phyloP scores from a whole-genome alignment of 2,888 invertebrate species.

The Morpho deidamia region DNA sequence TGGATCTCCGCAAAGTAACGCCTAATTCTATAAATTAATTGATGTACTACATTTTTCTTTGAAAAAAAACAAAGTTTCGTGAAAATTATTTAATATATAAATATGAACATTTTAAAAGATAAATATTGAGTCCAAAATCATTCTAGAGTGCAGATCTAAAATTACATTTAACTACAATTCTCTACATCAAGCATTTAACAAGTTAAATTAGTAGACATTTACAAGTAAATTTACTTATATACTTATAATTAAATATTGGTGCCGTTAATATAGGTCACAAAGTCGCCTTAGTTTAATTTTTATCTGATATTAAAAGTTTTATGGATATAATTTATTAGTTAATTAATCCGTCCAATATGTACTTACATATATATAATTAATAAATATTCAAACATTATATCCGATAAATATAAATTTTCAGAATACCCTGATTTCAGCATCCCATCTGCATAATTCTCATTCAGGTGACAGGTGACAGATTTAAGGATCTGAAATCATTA shows the following conservation, averaged over 20 bases:
- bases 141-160: slow-evolving; percentile 4
- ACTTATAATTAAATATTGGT: slow-evolving; percentile 26
- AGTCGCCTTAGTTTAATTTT: slow-evolving; percentile 18
- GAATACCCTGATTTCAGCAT: neutral
- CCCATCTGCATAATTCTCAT: neutral
- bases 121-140: neutral
- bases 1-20: no score
- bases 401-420: neutral
- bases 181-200: slow-evolving; percentile 11
- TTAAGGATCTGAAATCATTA: no score
- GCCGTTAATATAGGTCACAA: slow-evolving; percentile 27
- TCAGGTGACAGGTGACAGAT: neutral
- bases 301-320: slow-evolving; percentile 14
- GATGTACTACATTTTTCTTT: no score
- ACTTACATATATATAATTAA: slow-evolving; percentile 8
- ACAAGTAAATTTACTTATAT: slow-evolving; percentile 4
- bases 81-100: neutral
- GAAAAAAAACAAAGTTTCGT: no score
- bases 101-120: neutral
- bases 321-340: slow-evolving; percentile 3
- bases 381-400: slow-evolving; percentile 18
- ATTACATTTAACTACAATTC: neutral
- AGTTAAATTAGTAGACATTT: slow-evolving; percentile 4
- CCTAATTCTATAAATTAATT: no score
- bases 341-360: slow-evolving; percentile 6